phyloP scores from a whole-genome alignment of 2,113 vertebrate genomes.

The Phycodurus eques region DNA sequence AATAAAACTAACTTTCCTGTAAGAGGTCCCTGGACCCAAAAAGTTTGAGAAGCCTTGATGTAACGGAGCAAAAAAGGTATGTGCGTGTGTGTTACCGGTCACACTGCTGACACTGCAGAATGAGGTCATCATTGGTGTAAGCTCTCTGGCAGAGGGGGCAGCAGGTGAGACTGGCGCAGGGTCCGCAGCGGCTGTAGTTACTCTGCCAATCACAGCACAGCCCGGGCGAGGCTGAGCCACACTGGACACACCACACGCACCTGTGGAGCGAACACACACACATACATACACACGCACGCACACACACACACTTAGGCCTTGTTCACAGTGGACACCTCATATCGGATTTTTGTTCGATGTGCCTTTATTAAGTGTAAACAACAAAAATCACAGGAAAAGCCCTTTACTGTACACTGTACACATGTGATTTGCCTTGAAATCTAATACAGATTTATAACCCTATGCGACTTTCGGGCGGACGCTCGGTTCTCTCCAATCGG shows the following conservation, averaged over 20 bases:
- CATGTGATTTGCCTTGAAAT: no score
- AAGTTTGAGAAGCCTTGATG: not conserved
- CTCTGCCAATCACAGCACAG: slow-evolving; percentile 91
- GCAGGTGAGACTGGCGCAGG: slow-evolving; percentile 83
- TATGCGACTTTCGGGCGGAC: no score
- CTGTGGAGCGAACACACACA: slow-evolving; percentile 56
- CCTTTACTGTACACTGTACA: no score
- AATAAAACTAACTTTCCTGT: no score
- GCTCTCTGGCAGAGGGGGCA: slow-evolving; percentile 83
- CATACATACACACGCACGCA: not conserved
- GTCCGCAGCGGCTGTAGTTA: slow-evolving; percentile 94
- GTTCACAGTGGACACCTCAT: no score
- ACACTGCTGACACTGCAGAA: slow-evolving; percentile 91
- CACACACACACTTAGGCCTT: not conserved
- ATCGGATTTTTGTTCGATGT: no score
- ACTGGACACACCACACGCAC: slow-evolving; percentile 95
- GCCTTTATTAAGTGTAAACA: no score
- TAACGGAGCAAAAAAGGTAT: not conserved
- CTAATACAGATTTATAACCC: no score
- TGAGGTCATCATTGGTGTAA: slow-evolving; percentile 87
- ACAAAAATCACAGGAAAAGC: no score
- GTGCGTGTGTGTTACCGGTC: slow-evolving; percentile 75
- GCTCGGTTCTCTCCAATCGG: no score
- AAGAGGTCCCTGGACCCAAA: no score
- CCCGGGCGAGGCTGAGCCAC: slow-evolving; percentile 88